Evolutionary conservation across 23 tunicate species (phyloP), one percentile per base, ranked within the genome.

Genomic region (Halocynthia aurantium): DNA sequence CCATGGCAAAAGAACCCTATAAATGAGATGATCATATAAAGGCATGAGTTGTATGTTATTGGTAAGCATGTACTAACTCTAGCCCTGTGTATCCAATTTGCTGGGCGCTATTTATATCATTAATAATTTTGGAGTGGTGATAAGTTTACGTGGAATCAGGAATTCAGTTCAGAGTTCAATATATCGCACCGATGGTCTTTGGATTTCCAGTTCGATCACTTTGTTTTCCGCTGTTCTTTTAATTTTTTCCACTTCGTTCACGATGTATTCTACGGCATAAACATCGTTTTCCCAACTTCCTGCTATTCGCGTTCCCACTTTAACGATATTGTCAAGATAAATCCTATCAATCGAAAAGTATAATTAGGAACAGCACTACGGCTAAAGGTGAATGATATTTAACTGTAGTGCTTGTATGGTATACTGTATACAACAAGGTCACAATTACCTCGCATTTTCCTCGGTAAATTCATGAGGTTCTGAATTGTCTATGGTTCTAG

Each of bases 221-320:
- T 81, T 61, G 7, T 63, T 52, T 15, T 20, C 4, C 22, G 82
- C 55, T 19, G 21, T 6, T n/a, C 72, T 49, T 20, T 75, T 62
- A 53, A 85, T 81, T 8, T 81, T 62, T 57, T 56, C 50, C 13
- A 91, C 80, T 60, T 79, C n/a, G 19, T 81, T 52, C 72, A 74
- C 57, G 19, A 91, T 85, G 72, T 85, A 91, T 7, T 77, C 50
- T n/a, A 77, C 80, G n/a, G 97, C 83, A 57, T 81, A 63, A 13
- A 76, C 64, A 51, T 91, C 97, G 77, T 91, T 91, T 52, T 84
- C 87, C n/a, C 52, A 50, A 57, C 87, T 84, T 53, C 97, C 97
- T 6, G 97, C 87, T 8, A 80, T 76, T 55, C 97, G 80, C n/a
- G 79, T 76, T 6, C 97, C 97, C 22, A 91, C 69, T 15, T 78